These are phyloP conservation scores for Itoplectis maculator DNA, from an alignment of 2,888 invertebrate species.

Conservation along the genomic window DNA sequence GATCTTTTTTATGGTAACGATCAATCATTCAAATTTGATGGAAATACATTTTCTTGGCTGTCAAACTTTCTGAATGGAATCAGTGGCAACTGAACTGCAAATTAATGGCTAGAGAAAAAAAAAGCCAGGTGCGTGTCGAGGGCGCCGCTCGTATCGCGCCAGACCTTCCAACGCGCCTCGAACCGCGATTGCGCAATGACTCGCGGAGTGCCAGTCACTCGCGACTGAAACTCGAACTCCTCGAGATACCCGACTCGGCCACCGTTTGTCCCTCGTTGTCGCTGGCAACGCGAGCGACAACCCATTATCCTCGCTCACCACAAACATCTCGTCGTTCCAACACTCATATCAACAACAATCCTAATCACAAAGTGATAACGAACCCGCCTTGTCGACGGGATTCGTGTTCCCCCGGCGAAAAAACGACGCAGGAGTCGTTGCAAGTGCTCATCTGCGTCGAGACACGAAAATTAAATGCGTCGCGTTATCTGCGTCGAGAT, in stretches of 20 bases:
- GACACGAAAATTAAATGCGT: too few species aligned
- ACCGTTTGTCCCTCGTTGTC: neutral
- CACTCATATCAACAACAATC: neutral
- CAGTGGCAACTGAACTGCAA: too few species aligned
- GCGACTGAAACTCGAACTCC: neutral
- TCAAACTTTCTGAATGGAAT: too few species aligned
- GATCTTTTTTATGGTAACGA: too few species aligned
- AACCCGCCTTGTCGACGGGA: neutral
- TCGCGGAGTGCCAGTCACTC: constrained; percentile 14
- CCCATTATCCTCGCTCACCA: neutral
- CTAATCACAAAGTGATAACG: neutral
- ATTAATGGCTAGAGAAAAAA: neutral
- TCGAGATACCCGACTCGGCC: neutral
- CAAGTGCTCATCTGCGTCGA: too few species aligned
- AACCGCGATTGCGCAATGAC: constrained; percentile 17
- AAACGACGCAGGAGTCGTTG: neutral
- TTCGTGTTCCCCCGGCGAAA: neutral
- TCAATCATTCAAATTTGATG: too few species aligned
- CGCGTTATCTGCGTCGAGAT: neutral
- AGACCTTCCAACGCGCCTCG: constrained; percentile 7
- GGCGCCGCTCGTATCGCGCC: neutral
- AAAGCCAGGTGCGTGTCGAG: constrained; percentile 1
- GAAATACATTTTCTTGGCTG: too few species aligned
- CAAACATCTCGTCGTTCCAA: neutral
- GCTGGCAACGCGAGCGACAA: neutral